A percentile compares a stretch with the other conserved stretches of the same genome.
Conservation (phyloP, 2,888 invertebrate genomes). For the Campoletis raptor region DNA sequence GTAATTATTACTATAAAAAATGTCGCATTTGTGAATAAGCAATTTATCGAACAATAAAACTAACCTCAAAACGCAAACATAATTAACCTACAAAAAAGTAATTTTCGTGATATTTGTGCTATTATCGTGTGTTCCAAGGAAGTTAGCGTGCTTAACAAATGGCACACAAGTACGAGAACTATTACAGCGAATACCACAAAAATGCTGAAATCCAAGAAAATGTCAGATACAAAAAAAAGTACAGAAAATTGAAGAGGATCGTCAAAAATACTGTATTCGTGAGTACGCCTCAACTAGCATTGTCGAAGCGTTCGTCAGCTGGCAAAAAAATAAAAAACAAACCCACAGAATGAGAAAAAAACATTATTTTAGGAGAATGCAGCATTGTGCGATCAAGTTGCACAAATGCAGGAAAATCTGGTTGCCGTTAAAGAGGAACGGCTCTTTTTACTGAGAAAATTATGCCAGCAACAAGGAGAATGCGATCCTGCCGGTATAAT, state of each 20-base stretch:
- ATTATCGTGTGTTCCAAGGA: not conserved
- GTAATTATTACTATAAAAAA: not conserved
- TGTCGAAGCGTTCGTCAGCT: not conserved
- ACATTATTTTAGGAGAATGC: slow-evolving; percentile 90
- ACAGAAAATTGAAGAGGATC: slow-evolving; percentile 87
- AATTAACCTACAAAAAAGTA: slow-evolving; percentile 27
- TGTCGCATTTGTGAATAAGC: not conserved
- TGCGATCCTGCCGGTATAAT: slow-evolving; percentile 75
- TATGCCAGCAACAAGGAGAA: slow-evolving; percentile 87
- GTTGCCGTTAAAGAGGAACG: slow-evolving; percentile 93
- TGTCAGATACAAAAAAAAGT: slow-evolving; percentile 88
- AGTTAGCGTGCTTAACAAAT: slow-evolving; percentile 68
- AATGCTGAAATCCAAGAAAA: slow-evolving; percentile 84
- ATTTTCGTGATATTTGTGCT: not conserved
- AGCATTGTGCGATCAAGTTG: slow-evolving; percentile 95
- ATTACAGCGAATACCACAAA: slow-evolving; percentile 80
- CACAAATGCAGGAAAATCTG: slow-evolving; percentile 93
- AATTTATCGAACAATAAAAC: not conserved
- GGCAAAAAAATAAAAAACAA: not conserved
- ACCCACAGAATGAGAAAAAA: not conserved
- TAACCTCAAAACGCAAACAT: slow-evolving; percentile 50
- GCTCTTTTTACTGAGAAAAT: slow-evolving; percentile 91
- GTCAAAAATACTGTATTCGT: slow-evolving; percentile 89
- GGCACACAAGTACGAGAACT: slow-evolving; percentile 79
- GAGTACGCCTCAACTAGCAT: slow-evolving; percentile 82